Base-by-base conservation (phyloP, 2,888 invertebrate genomes). In the Trissonchulus sp. region DNA sequence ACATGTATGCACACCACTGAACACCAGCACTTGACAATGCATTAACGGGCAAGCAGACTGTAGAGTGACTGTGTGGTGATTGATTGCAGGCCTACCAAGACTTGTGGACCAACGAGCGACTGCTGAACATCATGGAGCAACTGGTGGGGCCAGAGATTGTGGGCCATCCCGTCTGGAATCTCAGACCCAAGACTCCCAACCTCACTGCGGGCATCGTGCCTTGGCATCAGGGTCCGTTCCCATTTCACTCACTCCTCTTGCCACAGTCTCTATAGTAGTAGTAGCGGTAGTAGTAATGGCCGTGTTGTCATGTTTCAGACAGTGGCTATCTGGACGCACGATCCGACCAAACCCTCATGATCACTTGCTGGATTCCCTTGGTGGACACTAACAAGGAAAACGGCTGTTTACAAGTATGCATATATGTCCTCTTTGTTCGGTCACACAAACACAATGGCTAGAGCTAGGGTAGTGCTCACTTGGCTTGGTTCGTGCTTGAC, bases 121-220 rank as follows among this genome's bases (percentile, higher is more conserved):
- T 69, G 33, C 71, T 69, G 33, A 69, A 69, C 36, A 37, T 69
- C 34, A 69, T 69, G 71, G 71, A 69, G n/a, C 71, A 69, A 69
- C 37, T 69, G 2, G 37, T 69, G 34, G 71, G 71, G 2, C n/a
- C 71, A 34, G 71, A 69, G n/a, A 69, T 69, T 37, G 35, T 37
- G n/a, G 71, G 71, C 8, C 71, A 69, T 36, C 71, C 71, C 8
- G 71, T 69, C n/a, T 69, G 71, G 71, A 69, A 69, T 69, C n/a
- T 69, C 8, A 2, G 71, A 69, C 71, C 71, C 31, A 69, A 69
- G 34, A 69, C 71, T 18, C 71, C 71, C 8, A 34, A 69, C 34
- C 23, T n/a, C 71, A 15, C 31, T 28, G 34, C 34, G 3, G 36
- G 37, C 8, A 35, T 33, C n/a, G 71, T 69, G 33, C 71, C 71